These are phyloP conservation scores for Sialis fuliginosa DNA, from an alignment of 2,888 invertebrate species.

Conservation along the genomic window DNA sequence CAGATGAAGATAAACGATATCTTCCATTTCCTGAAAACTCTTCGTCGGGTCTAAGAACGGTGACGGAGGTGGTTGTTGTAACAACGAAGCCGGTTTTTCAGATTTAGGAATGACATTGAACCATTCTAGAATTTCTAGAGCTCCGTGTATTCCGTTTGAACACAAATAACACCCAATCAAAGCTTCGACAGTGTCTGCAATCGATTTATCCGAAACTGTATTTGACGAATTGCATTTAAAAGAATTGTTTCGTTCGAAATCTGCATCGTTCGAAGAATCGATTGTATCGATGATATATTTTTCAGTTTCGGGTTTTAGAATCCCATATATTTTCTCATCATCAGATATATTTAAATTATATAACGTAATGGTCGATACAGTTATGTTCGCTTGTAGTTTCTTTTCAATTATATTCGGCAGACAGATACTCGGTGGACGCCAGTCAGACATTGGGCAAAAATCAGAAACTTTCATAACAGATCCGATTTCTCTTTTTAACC, in stretches of 20 bases:
- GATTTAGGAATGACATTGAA: conserved; percentile 28
- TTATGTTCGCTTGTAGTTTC: conserved; percentile 20
- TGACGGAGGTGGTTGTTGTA: conserved; percentile 19
- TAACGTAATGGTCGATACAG: conserved; percentile 27
- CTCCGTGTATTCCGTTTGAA: conserved; percentile 26
- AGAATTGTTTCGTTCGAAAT: conserved; percentile 11
- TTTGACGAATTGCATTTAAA: conserved; percentile 24
- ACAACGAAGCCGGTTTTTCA: conserved; percentile 16
- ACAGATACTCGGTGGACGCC: conserved; percentile 63
- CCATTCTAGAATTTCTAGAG: conserved; percentile 41
- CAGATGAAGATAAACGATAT: conserved; percentile 25
- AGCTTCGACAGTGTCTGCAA: conserved; percentile 77
- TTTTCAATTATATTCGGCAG: conserved; percentile 32
- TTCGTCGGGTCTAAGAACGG: conserved; percentile 23
- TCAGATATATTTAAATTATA: conserved; percentile 27
- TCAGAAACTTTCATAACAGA: conserved; percentile 42
- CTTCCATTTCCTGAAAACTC: conserved; percentile 19
- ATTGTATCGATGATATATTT: conserved; percentile 16
- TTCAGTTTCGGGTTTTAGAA: conserved; percentile 14
- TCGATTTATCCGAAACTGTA: conserved; percentile 39
- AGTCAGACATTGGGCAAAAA: conserved; percentile 51
- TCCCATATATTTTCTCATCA: conserved; percentile 24
- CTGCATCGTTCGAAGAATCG: conserved; percentile 13
- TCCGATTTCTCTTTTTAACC: conserved; percentile 29
- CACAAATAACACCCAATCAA: conserved; percentile 60